Base-by-base conservation (phyloP, 2,888 invertebrate species). In the Leucoptera coffeella region DNA sequence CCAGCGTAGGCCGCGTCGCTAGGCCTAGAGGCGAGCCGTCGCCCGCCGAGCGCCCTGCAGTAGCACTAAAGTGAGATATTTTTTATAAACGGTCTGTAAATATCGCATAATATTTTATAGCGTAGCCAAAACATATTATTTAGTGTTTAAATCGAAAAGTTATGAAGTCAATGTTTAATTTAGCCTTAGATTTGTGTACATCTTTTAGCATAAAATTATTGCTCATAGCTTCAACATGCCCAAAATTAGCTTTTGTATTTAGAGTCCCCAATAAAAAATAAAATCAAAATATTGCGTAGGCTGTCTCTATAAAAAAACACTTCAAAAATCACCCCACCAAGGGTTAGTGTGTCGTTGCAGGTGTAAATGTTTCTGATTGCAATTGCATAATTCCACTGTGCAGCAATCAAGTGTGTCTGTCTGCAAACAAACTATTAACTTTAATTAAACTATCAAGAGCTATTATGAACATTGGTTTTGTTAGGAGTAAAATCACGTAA, bases 61-160 rank as follows among this genome's bases (percentile, higher is more conserved):
- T n/a, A n/a, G n/a, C n/a, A n/a, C n/a, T n/a, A 22, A 27, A 27
- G 26, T 27, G 26, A 27, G 26, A 27, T 27, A 27, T 27, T 27
- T 27, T 27, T 19, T 26, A 26, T 26, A 26, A 26, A 7, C n/a
- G 15, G 26, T 26, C 17, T 17, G 15, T 27, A 22, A 14, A 22
- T 14, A 22, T 27, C n/a, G n/a, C n/a, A n/a, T n/a, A n/a, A n/a
- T n/a, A n/a, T n/a, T n/a, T n/a, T n/a, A n/a, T n/a, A n/a, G n/a
- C n/a, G n/a, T n/a, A n/a, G n/a, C n/a, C n/a, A n/a, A n/a, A n/a
- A n/a, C n/a, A n/a, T n/a, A n/a, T n/a, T n/a, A n/a, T n/a, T n/a
- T n/a, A n/a, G n/a, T n/a, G n/a, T n/a, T n/a, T n/a, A n/a, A n/a
- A n/a, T n/a, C n/a, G n/a, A n/a, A n/a, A n/a, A n/a, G n/a, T n/a